These are phyloP conservation scores for Valencia hispanica DNA, from an alignment of 2,797 vertebrate species.

Conservation along the genomic window DNA sequence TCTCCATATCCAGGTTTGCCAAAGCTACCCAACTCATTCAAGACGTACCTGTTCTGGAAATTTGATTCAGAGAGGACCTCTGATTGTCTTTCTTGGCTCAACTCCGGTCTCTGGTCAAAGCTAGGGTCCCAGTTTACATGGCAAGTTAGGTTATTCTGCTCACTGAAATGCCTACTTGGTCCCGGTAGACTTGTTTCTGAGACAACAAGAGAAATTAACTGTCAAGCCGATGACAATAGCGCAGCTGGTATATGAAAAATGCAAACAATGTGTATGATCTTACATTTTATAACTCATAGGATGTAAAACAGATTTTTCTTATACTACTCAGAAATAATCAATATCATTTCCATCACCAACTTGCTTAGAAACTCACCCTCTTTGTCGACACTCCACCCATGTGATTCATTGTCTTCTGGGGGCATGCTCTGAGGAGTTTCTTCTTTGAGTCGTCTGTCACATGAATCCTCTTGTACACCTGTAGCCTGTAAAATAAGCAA, in stretches of 20 bases:
- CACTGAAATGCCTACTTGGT: conserved; percentile 68
- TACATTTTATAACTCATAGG: neutral
- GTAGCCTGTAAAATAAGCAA: conserved; percentile 46
- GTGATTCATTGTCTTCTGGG: conserved; percentile 48
- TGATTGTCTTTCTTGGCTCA: conserved; percentile 53
- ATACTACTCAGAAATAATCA: neutral
- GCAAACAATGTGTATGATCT: neutral
- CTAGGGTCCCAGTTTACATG: conserved; percentile 72
- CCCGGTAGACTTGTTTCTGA: conserved; percentile 62
- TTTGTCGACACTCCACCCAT: conserved; percentile 67
- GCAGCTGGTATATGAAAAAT: neutral
- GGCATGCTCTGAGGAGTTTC: conserved; percentile 59
- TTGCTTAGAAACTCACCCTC: conserved; percentile 66
- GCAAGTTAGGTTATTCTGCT: conserved; percentile 72
- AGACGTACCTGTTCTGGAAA: conserved; percentile 70
- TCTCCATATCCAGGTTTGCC: conserved; percentile 69
- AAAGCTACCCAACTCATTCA: conserved; percentile 72
- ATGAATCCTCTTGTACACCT: conserved; percentile 52
- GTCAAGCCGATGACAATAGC: neutral
- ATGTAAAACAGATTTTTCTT: neutral
- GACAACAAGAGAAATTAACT: conserved; percentile 5
- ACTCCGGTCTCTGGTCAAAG: conserved; percentile 64
- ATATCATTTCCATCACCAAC: neutral
- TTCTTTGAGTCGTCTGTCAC: conserved; percentile 73
- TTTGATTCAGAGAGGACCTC: conserved; percentile 61